Evolutionary conservation across 1,140 invertebrate genomes (phyloP).

Genomic region (Rhagoletis pomonella): DNA sequence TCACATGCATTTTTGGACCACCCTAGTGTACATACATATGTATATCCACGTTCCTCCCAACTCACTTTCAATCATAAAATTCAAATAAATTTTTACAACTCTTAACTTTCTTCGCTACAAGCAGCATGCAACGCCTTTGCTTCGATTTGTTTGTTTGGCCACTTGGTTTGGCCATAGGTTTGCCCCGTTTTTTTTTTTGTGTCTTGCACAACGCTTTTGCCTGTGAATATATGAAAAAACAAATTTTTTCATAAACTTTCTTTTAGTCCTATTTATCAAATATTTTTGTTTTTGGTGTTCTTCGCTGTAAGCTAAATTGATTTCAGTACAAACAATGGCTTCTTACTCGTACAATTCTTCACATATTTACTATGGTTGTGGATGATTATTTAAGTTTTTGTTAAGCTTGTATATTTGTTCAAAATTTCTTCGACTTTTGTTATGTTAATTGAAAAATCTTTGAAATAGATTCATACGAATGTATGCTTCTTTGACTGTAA

Average conservation of each 20-base stretch:
- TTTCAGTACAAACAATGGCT: constrained; percentile 35
- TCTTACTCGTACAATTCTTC: constrained; percentile 29
- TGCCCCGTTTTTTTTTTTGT: neutral
- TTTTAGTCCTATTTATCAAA: neutral
- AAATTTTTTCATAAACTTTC: neutral
- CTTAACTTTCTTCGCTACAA: neutral
- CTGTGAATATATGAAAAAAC: neutral
- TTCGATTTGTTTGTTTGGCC: neutral
- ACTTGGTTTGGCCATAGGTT: too few relatives aligned
- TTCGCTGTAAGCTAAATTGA: constrained; percentile 15
- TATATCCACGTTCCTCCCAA: too few relatives aligned
- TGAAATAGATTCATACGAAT: neutral
- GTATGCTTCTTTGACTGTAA: neutral
- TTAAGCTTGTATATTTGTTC: neutral
- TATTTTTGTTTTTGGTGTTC: neutral
- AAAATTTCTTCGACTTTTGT: constrained; percentile 1
- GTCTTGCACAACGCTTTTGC: neutral
- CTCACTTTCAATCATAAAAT: neutral
- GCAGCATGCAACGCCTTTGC: neutral
- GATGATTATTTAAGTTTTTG: neutral
- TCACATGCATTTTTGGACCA: too few relatives aligned
- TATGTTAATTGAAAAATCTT: constrained; percentile 32
- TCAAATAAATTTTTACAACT: neutral
- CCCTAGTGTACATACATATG: too few relatives aligned
- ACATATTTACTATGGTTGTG: neutral